Conservation (phyloP, 2,797 vertebrate genomes). For the Poecile montanus region DNA sequence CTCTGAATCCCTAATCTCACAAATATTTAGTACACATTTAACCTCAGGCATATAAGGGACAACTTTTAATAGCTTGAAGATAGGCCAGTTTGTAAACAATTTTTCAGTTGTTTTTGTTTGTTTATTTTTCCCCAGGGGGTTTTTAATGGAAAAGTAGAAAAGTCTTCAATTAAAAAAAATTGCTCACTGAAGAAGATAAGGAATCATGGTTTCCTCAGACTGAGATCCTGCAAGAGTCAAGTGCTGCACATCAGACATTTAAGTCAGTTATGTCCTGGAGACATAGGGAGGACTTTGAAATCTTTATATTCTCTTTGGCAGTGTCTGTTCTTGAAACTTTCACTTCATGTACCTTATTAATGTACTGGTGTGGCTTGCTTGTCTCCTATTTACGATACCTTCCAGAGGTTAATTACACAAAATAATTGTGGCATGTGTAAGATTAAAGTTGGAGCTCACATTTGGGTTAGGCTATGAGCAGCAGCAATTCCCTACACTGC, state of each 20-base stretch:
- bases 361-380: neutral
- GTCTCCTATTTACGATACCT: neutral
- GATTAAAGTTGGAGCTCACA: neutral
- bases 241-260: neutral
- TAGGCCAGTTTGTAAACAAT: neutral
- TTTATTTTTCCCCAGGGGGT: accelerated
- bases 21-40: neutral
- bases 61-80: neutral
- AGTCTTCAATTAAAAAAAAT: neutral
- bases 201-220: neutral
- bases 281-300: neutral
- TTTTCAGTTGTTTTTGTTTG: neutral
- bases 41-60: neutral
- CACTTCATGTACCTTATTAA: neutral
- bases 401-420: neutral
- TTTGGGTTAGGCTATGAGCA: neutral
- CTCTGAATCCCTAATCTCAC: neutral
- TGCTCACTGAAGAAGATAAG: neutral
- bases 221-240: neutral
- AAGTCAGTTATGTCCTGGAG: neutral
- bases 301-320: neutral
- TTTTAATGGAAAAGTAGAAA: neutral
- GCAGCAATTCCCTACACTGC: neutral
- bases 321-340: neutral
- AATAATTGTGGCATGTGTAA: neutral